Base-by-base conservation (phyloP, 2,113 vertebrate genomes). In the Embiotoca jacksoni region DNA sequence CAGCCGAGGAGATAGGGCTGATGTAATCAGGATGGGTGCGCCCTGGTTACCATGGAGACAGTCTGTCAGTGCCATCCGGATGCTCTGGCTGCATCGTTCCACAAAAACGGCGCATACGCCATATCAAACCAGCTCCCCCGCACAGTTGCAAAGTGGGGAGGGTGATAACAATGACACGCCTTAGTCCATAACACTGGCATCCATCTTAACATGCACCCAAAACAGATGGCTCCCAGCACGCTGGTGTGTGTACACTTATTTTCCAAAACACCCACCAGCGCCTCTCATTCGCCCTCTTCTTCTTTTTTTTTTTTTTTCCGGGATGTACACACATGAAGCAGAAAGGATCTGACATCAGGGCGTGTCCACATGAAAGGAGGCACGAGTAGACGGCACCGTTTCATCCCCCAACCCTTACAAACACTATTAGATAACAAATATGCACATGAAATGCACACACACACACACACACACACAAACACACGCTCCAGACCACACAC, bases 21-120 rank as follows among this genome's bases (percentile, higher is more conserved):
- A 93, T 93, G 93, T 91, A 89, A 93, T 93, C 76, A 64, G 58
- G 58, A 89, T 91, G 91, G 93, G 92, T 90, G 91, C 85, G 92
- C 78, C 90, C 90, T 84, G 88, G 93, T 95, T 93, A 76, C 92
- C 84, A 92, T 93, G 84, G 91, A 82, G 77, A 94, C 83, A 63
- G 81, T 86, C 84, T 90, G 84, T 87, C 91, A 83, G 82, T 72
- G 72, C 67, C 23, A 70, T 83, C 75, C n/a, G 61, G 75, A 84
- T 87, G 74, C 84, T 81, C 44, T n/a, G 67, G 64, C 79, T 59
- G 66, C 76, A 59, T 82, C 47, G 8, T 75, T 72, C 74, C 44
- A 92, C 79, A 84, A 78, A 88, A 88, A 85, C 72, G 58, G 66
- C 80, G 55, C 62, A 52, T 62, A 82, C 75, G 65, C 80, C 78